phyloP scores from a whole-genome alignment of 2,113 vertebrate genomes.

The Speoplatyrhinus poulsoni region DNA sequence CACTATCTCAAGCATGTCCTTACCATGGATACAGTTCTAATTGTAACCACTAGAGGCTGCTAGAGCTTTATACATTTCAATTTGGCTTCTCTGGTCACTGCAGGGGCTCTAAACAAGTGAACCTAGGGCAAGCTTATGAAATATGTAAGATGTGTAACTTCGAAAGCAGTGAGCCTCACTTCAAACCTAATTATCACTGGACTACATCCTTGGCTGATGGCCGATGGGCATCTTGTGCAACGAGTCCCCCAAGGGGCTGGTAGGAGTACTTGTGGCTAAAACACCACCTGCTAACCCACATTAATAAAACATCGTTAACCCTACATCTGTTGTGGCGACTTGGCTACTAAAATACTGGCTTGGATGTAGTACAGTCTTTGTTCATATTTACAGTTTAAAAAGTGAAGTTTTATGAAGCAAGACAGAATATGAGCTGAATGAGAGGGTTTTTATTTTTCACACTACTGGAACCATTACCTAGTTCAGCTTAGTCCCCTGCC shows the following conservation, averaged over 20 bases:
- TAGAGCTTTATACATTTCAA: neutral
- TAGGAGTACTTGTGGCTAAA: slow-evolving; percentile 8
- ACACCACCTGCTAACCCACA: slow-evolving; percentile 51
- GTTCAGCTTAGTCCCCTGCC: slow-evolving; percentile 14
- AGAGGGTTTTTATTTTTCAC: too few relatives aligned
- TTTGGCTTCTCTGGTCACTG: too few relatives aligned
- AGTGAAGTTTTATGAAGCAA: too few relatives aligned
- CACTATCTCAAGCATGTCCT: neutral
- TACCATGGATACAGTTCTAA: neutral
- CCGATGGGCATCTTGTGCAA: slow-evolving; percentile 11
- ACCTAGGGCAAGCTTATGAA: too few relatives aligned
- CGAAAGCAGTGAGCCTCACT: too few relatives aligned
- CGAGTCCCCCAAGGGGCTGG: neutral
- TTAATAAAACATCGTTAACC: slow-evolving; percentile 1
- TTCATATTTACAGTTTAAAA: too few relatives aligned
- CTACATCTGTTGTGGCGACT: neutral
- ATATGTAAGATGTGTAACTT: neutral
- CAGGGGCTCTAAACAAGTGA: too few relatives aligned
- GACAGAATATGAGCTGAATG: too few relatives aligned
- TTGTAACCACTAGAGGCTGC: slow-evolving; percentile 24
- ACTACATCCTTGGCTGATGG: slow-evolving; percentile 46
- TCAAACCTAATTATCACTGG: slow-evolving; percentile 39
- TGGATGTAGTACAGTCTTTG: too few relatives aligned
- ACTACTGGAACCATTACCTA: too few relatives aligned
- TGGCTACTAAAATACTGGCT: too few relatives aligned